Evolutionary conservation across 2,888 invertebrate species (phyloP).

Genomic region (Biston betularia): DNA sequence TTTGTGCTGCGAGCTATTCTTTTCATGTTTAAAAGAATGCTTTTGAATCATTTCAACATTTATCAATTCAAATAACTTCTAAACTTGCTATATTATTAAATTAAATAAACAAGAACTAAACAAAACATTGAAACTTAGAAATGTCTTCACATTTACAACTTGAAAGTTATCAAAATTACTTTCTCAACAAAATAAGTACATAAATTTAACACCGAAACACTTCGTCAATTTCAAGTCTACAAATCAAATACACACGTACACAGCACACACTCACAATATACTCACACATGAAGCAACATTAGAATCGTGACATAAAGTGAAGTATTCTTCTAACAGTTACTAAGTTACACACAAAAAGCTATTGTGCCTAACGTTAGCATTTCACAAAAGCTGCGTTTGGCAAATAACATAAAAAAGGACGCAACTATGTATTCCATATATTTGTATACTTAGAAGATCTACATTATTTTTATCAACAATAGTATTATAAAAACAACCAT

Average conservation of each 20-base stretch:
- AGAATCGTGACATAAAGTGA: constrained; percentile 20
- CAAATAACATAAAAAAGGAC: too few relatives aligned
- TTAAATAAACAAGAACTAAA: constrained; percentile 1
- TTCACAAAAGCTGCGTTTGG: too few relatives aligned
- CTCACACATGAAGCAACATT: constrained; percentile 23
- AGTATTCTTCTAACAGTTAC: constrained; percentile 5
- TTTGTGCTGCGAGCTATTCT: too few relatives aligned
- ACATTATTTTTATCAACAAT: too few relatives aligned
- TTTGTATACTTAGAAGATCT: too few relatives aligned
- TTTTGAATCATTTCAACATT: background rate
- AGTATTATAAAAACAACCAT: too few relatives aligned
- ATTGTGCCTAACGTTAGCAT: too few relatives aligned
- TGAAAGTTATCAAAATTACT: constrained; percentile 14
- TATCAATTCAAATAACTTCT: background rate
- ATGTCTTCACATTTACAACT: constrained; percentile 5
- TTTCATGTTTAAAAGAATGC: too few relatives aligned
- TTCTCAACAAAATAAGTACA: constrained; percentile 10
- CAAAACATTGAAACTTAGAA: constrained; percentile 2
- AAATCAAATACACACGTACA: constrained; percentile 29
- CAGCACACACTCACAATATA: background rate
- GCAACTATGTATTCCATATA: too few relatives aligned
- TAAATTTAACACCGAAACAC: constrained; percentile 19
- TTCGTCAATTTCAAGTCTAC: constrained; percentile 22
- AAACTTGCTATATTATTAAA: background rate
- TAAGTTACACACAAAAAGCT: background rate